Conservation (phyloP, 2,888 invertebrate genomes). For the Phymatocera aterrima region DNA sequence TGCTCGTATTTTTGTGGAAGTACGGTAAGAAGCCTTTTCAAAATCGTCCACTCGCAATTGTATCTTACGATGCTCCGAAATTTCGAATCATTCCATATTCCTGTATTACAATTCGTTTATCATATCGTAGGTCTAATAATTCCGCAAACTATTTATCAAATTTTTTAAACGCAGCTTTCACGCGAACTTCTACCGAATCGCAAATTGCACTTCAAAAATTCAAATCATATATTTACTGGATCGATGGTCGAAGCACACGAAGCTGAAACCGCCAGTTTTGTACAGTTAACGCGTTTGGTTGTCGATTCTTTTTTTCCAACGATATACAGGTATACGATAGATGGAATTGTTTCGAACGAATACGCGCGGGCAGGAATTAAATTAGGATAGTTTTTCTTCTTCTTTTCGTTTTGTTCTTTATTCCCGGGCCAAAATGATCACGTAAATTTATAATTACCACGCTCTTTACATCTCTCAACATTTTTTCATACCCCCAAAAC, state of each 20-base stretch:
- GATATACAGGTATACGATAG: neutral
- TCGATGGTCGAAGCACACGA: neutral
- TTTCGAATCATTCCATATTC: too few species aligned
- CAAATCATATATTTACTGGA: neutral
- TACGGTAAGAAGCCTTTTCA: too few species aligned
- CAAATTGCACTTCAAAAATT: neutral
- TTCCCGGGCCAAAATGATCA: neutral
- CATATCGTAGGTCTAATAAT: too few species aligned
- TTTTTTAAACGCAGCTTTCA: neutral
- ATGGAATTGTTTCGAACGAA: neutral
- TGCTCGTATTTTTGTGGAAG: neutral
- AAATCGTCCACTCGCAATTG: too few species aligned
- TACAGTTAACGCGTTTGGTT: neutral
- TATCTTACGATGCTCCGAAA: too few species aligned
- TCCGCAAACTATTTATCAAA: neutral
- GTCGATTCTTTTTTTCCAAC: neutral
- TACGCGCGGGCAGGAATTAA: neutral
- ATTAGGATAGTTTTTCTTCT: constrained; percentile 24
- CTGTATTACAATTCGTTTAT: too few species aligned
- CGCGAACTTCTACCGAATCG: neutral
- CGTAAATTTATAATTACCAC: neutral
- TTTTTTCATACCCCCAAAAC: neutral
- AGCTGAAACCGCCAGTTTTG: neutral
- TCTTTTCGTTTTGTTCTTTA: constrained; percentile 23
- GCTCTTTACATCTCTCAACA: constrained; percentile 23